Evolutionary conservation across 2,113 vertebrate species (phyloP).

Genomic region (Zosterops lateralis): DNA sequence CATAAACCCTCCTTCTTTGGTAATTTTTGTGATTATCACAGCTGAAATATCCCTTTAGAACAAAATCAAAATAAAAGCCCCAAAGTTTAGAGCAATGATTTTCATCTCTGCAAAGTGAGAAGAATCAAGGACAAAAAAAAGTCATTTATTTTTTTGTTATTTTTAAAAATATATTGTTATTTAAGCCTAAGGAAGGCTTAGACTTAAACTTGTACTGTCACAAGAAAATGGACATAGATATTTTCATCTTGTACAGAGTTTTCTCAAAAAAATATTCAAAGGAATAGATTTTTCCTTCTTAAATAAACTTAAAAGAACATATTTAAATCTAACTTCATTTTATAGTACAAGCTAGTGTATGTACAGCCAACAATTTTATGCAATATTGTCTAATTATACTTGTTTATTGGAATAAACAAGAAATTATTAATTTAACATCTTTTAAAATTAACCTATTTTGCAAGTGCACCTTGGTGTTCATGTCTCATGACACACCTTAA

Average conservation of each 20-base stretch:
- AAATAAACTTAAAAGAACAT: neutral
- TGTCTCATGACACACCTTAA: neutral
- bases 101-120: neutral
- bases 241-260: neutral
- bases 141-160: neutral
- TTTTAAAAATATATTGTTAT: too few relatives aligned
- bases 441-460: neutral
- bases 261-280: neutral
- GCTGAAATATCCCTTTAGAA: neutral
- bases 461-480: neutral
- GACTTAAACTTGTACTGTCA: neutral
- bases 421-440: neutral
- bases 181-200: neutral
- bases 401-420: neutral
- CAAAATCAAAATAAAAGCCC: neutral
- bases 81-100: neutral
- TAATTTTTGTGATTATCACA: conserved; percentile 53
- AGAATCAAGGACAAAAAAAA: neutral
- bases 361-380: neutral
- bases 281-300: neutral
- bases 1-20: conserved; percentile 36
- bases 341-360: neutral
- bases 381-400: neutral
- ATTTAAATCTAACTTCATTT: neutral
- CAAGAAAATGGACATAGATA: neutral